Evolutionary conservation across 2,797 vertebrate genomes (phyloP).

Genomic region (Protonibea diacanthus): DNA sequence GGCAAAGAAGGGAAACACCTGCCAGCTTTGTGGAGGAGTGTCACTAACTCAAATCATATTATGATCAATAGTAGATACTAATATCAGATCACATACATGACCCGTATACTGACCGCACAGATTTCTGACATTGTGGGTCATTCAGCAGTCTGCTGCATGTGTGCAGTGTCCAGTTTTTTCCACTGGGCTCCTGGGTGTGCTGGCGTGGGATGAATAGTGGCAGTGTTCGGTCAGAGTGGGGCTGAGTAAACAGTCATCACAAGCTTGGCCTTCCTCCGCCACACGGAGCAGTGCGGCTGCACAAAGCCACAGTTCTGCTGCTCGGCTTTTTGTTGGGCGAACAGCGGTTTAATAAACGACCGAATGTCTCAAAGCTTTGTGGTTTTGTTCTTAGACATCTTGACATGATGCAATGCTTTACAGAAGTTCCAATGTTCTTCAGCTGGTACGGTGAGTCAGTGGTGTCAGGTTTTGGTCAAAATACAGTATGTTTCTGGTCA

Average conservation of each 20-base stretch:
- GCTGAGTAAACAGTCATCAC: constrained; percentile 77
- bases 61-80: neutral
- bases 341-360: neutral
- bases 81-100: neutral
- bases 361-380: neutral
- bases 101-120: neutral
- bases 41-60: neutral
- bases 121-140: constrained; percentile 5
- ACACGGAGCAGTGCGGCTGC: constrained; percentile 23
- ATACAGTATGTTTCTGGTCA: no score
- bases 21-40: neutral
- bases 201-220: constrained; percentile 72
- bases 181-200: constrained; percentile 39
- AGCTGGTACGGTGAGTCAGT: no score
- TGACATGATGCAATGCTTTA: neutral
- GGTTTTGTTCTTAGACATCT: neutral
- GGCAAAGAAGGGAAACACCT: neutral
- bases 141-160: constrained; percentile 22
- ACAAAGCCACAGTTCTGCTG: constrained; percentile 46
- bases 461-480: no score
- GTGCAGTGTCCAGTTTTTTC: constrained; percentile 51
- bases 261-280: constrained; percentile 50
- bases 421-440: neutral
- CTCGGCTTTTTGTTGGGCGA: constrained; percentile 1
- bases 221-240: constrained; percentile 77